These are phyloP conservation scores for Rhimphoctona megacephalus DNA, from an alignment of 2,888 invertebrate species.

Conservation along the genomic window DNA sequence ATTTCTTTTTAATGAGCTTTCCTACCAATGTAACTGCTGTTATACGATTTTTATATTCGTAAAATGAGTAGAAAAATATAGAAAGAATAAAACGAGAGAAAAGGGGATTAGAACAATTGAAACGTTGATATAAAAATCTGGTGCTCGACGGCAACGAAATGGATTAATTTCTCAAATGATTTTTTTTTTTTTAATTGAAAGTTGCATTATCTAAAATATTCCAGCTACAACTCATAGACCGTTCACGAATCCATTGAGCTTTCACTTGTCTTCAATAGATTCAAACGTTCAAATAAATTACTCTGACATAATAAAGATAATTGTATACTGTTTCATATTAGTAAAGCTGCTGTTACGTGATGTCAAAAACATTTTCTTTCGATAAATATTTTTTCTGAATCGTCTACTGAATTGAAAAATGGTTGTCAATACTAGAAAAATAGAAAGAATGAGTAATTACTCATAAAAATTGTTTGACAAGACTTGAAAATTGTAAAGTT, in stretches of 20 bases:
- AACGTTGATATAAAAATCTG: background rate
- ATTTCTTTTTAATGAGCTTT: conserved; percentile 28
- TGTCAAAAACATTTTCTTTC: background rate
- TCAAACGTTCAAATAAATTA: background rate
- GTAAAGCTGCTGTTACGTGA: background rate
- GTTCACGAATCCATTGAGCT: background rate
- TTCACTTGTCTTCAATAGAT: background rate
- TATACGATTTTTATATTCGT: background rate
- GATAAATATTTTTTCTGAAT: background rate
- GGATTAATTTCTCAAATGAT: background rate
- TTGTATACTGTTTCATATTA: background rate
- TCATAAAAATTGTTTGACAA: background rate
- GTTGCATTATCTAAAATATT: background rate
- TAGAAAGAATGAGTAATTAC: background rate
- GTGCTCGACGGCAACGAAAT: background rate
- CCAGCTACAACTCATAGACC: background rate
- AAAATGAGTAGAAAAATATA: background rate
- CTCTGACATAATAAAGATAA: background rate
- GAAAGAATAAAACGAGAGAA: background rate
- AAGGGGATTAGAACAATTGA: too few relatives aligned
- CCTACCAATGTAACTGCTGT: background rate
- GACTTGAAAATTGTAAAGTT: background rate
- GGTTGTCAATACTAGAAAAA: background rate
- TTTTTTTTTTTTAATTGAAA: background rate
- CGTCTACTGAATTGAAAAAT: background rate